These are phyloP conservation scores for Mastacembelus armatus DNA, from an alignment of 2,797 vertebrate species.

Conservation along the genomic window DNA sequence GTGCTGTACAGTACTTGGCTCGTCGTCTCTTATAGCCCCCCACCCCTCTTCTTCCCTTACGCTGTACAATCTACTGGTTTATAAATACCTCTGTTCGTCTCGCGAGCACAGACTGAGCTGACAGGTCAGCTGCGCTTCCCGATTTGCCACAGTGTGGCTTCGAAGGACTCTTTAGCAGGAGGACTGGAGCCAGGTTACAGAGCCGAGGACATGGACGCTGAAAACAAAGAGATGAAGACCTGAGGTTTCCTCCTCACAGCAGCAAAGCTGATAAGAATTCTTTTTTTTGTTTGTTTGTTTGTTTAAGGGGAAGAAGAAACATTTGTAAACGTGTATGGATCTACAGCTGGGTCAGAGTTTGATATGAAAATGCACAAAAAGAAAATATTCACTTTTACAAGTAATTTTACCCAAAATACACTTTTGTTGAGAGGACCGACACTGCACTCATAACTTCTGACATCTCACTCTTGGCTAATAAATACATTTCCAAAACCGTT, in stretches of 20 bases:
- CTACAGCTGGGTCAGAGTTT: neutral
- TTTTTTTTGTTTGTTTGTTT: neutral
- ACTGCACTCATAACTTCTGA: too few relatives aligned
- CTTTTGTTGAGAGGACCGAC: too few relatives aligned
- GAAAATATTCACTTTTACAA: constrained; percentile 15
- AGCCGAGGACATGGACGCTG: neutral
- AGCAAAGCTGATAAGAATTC: constrained; percentile 2
- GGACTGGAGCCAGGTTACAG: constrained; percentile 30
- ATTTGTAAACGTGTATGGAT: neutral
- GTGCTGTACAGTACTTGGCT: constrained; percentile 35
- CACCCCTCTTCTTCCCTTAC: constrained; percentile 14
- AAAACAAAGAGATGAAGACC: neutral
- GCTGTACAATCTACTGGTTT: constrained; percentile 37
- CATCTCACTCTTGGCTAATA: neutral
- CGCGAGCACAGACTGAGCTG: constrained; percentile 56
- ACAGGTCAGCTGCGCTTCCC: constrained; percentile 56
- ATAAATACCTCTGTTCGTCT: constrained; percentile 47
- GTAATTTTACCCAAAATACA: constrained; percentile 45
- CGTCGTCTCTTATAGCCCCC: constrained; percentile 22
- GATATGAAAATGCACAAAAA: neutral
- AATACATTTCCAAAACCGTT: neutral
- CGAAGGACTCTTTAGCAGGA: constrained; percentile 34
- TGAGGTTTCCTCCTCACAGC: neutral
- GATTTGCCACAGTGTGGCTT: constrained; percentile 71
- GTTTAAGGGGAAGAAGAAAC: too few relatives aligned